Percentiles rank a stretch among this genome's conserved stretches.
Evolutionary conservation across 1,140 invertebrate species (phyloP).

Genomic region (Mamestra configurata): DNA sequence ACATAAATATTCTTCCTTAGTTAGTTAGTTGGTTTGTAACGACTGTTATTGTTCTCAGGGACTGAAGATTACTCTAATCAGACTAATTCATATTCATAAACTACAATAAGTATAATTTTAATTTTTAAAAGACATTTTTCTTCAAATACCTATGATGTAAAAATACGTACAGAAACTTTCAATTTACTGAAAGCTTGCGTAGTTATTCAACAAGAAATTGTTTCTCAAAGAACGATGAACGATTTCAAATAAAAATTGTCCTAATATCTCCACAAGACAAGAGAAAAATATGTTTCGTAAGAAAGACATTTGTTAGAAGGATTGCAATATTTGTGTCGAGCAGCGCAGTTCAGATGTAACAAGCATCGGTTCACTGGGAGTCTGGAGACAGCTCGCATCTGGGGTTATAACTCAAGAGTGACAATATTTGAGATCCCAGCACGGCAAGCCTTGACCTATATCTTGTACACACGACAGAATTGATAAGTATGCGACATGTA

Average conservation of each 20-base stretch:
- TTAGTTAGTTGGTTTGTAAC: background rate
- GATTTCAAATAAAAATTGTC: constrained; percentile 17
- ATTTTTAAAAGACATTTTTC: background rate
- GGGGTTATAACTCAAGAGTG: constrained; percentile 42
- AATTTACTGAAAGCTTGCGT: background rate
- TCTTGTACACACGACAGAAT: background rate
- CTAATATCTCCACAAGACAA: background rate
- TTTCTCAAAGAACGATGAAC: background rate
- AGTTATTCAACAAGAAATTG: background rate
- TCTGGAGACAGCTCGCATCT: constrained; percentile 16
- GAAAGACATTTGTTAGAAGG: constrained; percentile 21
- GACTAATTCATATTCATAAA: background rate
- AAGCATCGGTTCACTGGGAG: constrained; percentile 25
- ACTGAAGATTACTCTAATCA: background rate
- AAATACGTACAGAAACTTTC: background rate
- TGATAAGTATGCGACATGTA: no score
- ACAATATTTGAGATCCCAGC: constrained; percentile 49
- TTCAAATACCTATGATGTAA: background rate
- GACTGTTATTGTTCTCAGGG: background rate
- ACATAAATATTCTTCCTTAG: no score
- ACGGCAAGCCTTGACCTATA: constrained; percentile 40
- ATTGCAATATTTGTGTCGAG: constrained; percentile 12
- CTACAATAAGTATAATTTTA: background rate
- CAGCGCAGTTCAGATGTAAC: background rate
- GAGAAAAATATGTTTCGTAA: constrained; percentile 17